Base-by-base conservation (phyloP, 2,888 invertebrate genomes). In the Rhamphomyia laevipes region DNA sequence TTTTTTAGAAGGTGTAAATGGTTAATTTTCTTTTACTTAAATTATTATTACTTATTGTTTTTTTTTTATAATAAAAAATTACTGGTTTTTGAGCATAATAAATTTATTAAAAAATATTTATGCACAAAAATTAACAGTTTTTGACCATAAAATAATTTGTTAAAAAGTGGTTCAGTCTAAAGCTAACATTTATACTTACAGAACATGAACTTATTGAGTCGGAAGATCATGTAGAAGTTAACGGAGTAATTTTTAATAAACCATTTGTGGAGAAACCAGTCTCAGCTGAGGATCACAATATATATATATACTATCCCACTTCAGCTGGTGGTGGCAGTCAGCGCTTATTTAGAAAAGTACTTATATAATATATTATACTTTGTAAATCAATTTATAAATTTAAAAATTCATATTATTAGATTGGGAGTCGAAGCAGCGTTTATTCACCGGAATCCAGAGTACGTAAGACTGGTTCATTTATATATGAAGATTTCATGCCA, bases 401-500 rank as follows among this genome's bases (percentile, higher is more conserved):
- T 12, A 18, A 13, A 9, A 17, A 10, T 23, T 42, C 17, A n/a
- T 37, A 4, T 54, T 54, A 2, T n/a, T 46, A 93, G 91, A 95
- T 99, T 68, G 97, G 96, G 57, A 95, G 95, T 67, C 81, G 97
- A 49, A 96, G 96, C 73, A 97, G 96, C 72, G 95, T 97, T 51
- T 99, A 99, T 71, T 96, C 95, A 1, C 92, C 94, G 9, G 93
- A 94, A 71, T 94, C 93, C 42, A 80, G 93, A 61, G 93, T 99
- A 9, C 78, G 99, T 48, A 95, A 93, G 73, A 91, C 91, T 45
- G 99, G 99, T 42, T 96, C 95, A 12, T 99, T 91, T 72, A 96
- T 99, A 66, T 99, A 99, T 70, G 99, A 99, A 77, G 97, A 99
- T 72, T 99, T 99, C 72, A 99, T 99, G 95, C 97, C 97, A 7